Evolutionary conservation across 2,113 vertebrate species (phyloP), one percentile per base, ranked within the genome.

Genomic region (Acanthisitta chloris): DNA sequence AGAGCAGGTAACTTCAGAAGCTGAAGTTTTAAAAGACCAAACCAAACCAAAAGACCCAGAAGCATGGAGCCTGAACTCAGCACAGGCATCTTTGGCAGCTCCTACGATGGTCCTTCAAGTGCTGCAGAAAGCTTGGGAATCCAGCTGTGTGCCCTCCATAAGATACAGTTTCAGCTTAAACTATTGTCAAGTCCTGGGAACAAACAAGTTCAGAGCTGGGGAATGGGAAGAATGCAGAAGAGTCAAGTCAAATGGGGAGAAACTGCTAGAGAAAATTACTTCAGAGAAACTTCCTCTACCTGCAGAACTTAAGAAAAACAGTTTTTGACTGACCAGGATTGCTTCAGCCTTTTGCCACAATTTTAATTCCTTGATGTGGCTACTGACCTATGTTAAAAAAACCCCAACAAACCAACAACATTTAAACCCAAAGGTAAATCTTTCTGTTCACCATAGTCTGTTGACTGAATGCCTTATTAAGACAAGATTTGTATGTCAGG

Each of bases 81-180:
- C 15, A 48, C 28, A 38, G 29, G 25, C 55, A 89, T 25, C 48
- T 89, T 71, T 42, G 33, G 29, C 7, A 21, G 36, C 46, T 80
- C 46, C 14, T 82, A 11, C 2, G 1, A 8, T 57, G 38, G 12
- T 58, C 17, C 28, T 49, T 80, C 3, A 10, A 33, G 15, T 14
- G 29, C 40, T 72, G 10, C 43, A n/a, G 51, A 73, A 62, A 65
- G 12, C 18, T 70, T 2, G 1, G 14, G 46, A 83, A 94, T 28
- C 15, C 43, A 76, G n/a, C 26, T 1, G 0, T 0, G 2, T 49
- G 20, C 19, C 19, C 14, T 65, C 40, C 26, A 38, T 38, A 54
- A 73, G 74, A 8, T 24, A 17, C 28, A 51, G 7, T 58, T 94
- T 58, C 80, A 83, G 7, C 29, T 86, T 73, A 64, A 82, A 25